Percentiles rank a stretch among this genome's conserved stretches.
Conservation (phyloP, 2,113 vertebrate genomes). For the Nesogale talazaci region DNA sequence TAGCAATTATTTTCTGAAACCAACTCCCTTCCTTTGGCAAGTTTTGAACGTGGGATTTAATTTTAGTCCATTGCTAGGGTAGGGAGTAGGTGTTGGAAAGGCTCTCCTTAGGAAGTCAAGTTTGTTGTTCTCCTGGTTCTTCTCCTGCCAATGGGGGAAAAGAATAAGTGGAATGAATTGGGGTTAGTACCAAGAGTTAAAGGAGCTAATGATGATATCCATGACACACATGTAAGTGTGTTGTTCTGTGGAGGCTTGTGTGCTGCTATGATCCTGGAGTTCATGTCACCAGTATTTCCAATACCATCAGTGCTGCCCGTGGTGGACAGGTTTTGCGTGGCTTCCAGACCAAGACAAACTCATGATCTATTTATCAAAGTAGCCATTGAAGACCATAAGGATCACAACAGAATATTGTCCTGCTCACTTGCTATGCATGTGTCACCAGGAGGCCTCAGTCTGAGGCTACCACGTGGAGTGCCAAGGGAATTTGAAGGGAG, state of each 20-base stretch:
- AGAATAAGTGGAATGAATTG: neutral
- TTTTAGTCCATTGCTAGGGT: neutral
- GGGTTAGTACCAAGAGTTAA: neutral
- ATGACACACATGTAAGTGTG: neutral
- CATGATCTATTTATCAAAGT: neutral
- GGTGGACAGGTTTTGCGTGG: neutral
- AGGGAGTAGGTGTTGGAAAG: neutral
- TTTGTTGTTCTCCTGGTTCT: neutral
- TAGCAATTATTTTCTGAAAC: constrained; percentile 48
- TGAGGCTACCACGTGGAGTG: neutral
- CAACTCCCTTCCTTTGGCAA: neutral
- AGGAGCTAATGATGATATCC: neutral
- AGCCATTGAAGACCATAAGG: neutral
- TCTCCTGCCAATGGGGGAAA: neutral
- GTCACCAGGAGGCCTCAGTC: neutral
- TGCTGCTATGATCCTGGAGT: neutral
- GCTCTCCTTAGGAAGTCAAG: neutral
- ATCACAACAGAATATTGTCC: neutral
- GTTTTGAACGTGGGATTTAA: neutral
- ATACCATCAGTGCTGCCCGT: neutral
- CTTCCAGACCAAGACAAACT: neutral
- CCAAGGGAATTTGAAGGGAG: neutral
- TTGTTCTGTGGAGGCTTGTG: neutral
- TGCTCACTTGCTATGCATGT: neutral
- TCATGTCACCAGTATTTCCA: neutral